These are phyloP conservation scores for Torymus tubicola DNA, from an alignment of 2,888 invertebrate species.

Conservation along the genomic window DNA sequence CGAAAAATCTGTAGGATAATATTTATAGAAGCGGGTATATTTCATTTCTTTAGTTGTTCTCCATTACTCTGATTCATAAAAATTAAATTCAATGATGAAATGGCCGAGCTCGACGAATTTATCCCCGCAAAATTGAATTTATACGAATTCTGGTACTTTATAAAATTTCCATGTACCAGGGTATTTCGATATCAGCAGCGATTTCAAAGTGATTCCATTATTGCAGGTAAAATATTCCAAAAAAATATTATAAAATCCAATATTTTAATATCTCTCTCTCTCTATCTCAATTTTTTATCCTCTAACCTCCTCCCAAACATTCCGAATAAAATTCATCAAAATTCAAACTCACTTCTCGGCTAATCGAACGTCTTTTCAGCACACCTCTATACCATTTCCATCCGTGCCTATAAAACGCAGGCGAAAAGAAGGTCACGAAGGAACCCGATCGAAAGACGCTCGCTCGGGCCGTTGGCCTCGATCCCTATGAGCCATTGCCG, in stretches of 20 bases:
- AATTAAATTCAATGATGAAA: neutral
- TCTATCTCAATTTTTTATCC: too few relatives aligned
- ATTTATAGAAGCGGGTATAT: neutral
- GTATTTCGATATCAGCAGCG: too few relatives aligned
- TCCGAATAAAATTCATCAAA: too few relatives aligned
- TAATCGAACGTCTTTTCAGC: neutral
- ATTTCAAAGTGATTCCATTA: too few relatives aligned
- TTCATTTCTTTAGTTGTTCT: neutral
- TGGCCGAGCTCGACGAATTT: too few relatives aligned
- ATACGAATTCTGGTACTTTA: too few relatives aligned
- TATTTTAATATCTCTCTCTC: too few relatives aligned
- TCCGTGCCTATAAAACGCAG: neutral
- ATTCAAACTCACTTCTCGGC: too few relatives aligned
- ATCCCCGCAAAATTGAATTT: too few relatives aligned
- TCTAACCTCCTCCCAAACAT: too few relatives aligned
- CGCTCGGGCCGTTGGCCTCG: conserved; percentile 63
- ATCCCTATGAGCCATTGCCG: conserved; percentile 64
- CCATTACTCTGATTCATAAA: neutral
- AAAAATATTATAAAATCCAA: neutral
- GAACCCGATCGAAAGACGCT: conserved; percentile 38
- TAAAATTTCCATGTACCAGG: too few relatives aligned
- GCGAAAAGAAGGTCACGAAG: neutral
- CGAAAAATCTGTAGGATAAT: neutral
- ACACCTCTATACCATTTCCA: neutral
- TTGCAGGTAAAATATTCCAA: neutral